Base-by-base conservation (phyloP, 1,140 invertebrate genomes). In the Adoxophyes honmai region DNA sequence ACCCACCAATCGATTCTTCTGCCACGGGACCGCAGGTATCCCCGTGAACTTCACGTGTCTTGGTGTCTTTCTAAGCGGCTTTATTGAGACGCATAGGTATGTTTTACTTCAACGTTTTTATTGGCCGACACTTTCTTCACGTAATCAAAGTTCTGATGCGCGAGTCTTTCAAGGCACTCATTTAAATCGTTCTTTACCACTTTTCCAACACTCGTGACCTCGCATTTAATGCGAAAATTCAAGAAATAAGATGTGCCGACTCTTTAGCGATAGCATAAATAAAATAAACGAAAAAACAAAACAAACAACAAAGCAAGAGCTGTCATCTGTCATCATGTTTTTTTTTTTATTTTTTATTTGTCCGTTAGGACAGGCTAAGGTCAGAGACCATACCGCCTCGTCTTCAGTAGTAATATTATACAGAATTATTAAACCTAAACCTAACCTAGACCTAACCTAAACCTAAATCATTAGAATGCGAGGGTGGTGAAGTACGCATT, bases 61-160 rank as follows among this genome's bases (percentile, higher is more conserved):
- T n/a, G n/a, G n/a, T n/a, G n/a, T 18, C 84, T 81, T 2, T 66
- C 38, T 51, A 78, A 65, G 63, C 87, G 88, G 18, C 65, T 75
- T 52, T 88, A 88, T 15, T 71, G 42, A 6, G 36, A 13, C 0
- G 33, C 35, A 7, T 55, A 4, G 9, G 28, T 42, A 51, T 66
- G 37, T 66, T 67, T 59, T 2, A 75, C 37, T 11, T 68, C 11
- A 56, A 80, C 68, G 5, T 75, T 70, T 15, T 69, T 62, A 52
- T 65, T 66, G 35, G 56, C 37, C 10, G 87, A 56, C 13, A 76
- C 53, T 9, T 68, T 52, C 64, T 66, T 82, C 10, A 88, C 75
- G n/a, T 83, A 73, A 16, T 58, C 33, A 5, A 75, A 66, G 63
- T 86, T 89, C 58, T 89, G 77, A 66, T 89, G 83, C 2, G 73